These are phyloP conservation scores for Cephonodes hylas DNA, from an alignment of 2,888 invertebrate genomes.

Conservation along the genomic window DNA sequence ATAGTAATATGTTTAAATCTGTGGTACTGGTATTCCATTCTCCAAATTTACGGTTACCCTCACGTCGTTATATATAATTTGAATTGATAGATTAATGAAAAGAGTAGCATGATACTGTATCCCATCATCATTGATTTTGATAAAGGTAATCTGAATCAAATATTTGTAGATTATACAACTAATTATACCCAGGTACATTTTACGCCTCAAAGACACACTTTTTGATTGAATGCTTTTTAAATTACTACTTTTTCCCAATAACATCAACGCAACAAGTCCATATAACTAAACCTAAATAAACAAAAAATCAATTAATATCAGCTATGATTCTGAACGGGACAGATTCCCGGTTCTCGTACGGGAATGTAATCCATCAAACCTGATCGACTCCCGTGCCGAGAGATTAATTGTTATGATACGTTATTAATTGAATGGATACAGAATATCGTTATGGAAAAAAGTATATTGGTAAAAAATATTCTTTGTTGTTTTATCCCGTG, in stretches of 20 bases:
- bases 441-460: not conserved
- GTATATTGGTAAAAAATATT: not conserved
- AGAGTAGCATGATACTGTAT: too few relatives aligned
- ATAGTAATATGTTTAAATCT: not conserved
- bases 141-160: too few relatives aligned
- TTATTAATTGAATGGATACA: constrained; percentile 5
- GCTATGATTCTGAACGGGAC: constrained; percentile 3
- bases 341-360: constrained; percentile 1
- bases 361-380: constrained; percentile 4
- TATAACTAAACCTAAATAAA: not conserved
- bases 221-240: not conserved
- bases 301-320: not conserved
- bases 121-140: too few relatives aligned
- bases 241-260: not conserved
- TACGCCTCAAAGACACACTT: too few relatives aligned
- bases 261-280: not conserved
- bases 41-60: too few relatives aligned
- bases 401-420: constrained; percentile 16
- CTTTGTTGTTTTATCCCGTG: not conserved
- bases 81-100: too few relatives aligned
- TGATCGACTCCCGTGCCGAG: constrained; percentile 3
- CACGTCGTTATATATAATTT: too few relatives aligned
- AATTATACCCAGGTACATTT: too few relatives aligned
- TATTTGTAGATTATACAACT: too few relatives aligned
- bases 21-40: too few relatives aligned